Percentiles rank a stretch among this genome's conserved stretches.
Evolutionary conservation across 2,797 vertebrate genomes (phyloP).

Genomic region (Macropus fuliginosus): DNA sequence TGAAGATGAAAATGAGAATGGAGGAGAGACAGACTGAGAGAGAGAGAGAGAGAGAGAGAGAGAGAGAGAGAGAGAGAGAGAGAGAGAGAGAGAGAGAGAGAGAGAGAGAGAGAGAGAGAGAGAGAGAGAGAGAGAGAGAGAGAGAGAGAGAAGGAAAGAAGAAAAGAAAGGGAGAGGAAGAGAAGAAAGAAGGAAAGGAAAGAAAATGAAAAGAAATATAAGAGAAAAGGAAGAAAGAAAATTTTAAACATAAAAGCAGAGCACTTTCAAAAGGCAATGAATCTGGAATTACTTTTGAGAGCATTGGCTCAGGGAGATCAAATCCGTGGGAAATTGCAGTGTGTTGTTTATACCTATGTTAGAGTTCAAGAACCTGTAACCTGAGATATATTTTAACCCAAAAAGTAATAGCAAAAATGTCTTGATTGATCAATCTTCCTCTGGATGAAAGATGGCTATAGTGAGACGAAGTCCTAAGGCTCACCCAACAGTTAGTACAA

Average conservation of each 20-base stretch:
- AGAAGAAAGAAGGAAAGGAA: background rate
- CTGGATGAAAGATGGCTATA: background rate
- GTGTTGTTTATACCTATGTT: slow-evolving; percentile 4
- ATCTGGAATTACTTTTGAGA: background rate
- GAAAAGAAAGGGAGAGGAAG: too few species aligned
- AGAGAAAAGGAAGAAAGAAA: background rate
- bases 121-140: too few species aligned
- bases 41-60: too few species aligned
- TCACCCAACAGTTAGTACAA: background rate
- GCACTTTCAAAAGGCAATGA: slow-evolving; percentile 3
- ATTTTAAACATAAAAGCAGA: slow-evolving; percentile 9
- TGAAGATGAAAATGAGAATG: background rate
- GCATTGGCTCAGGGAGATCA: slow-evolving; percentile 4
- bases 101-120: too few species aligned
- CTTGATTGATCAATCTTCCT: slow-evolving; percentile 15
- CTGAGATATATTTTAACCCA: slow-evolving; percentile 37
- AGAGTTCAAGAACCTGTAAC: slow-evolving; percentile 32
- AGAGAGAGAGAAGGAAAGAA: too few species aligned
- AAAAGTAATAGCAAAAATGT: slow-evolving; percentile 23
- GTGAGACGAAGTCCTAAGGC: slow-evolving; percentile 15
- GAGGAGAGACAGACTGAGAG: too few species aligned
- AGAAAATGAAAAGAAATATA: background rate
- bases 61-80: too few species aligned
- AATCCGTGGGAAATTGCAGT: slow-evolving; percentile 7
- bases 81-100: too few species aligned